Evolutionary conservation across 2,797 vertebrate species (phyloP).

Genomic region (Sebastes iracundus): DNA sequence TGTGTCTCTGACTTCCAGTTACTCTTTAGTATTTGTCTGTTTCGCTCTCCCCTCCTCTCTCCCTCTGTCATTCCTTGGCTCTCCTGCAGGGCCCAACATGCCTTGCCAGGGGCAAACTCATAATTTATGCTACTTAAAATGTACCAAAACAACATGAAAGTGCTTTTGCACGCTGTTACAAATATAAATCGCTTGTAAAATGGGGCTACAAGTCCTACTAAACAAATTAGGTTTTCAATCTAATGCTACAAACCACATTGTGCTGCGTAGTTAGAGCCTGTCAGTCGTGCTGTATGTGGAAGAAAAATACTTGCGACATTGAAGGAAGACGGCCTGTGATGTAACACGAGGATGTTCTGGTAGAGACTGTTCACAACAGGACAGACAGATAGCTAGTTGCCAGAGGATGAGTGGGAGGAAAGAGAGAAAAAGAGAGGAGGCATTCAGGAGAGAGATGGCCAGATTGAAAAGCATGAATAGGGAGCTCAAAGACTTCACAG

Average conservation of each 20-base stretch:
- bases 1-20: background rate
- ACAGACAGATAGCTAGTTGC: slow-evolving; percentile 21
- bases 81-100: slow-evolving; percentile 28
- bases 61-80: slow-evolving; percentile 19
- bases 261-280: background rate
- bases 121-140: slow-evolving; percentile 48
- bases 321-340: slow-evolving; percentile 2
- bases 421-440: slow-evolving; percentile 35
- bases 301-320: slow-evolving; percentile 19
- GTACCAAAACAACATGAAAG: slow-evolving; percentile 46
- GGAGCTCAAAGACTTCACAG: slow-evolving; percentile 29
- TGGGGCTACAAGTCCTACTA: slow-evolving; percentile 11
- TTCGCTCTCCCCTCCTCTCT: background rate
- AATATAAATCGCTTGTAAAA: slow-evolving; percentile 34
- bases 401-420: slow-evolving; percentile 45
- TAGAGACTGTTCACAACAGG: slow-evolving; percentile 13
- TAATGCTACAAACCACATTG: background rate
- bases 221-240: slow-evolving; percentile 28
- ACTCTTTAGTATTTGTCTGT: slow-evolving; percentile 14
- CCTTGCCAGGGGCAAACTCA: slow-evolving; percentile 29
- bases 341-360: slow-evolving; percentile 29
- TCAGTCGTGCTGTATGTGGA: slow-evolving; percentile 1
- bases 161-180: slow-evolving; percentile 26
- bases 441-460: slow-evolving; percentile 23
- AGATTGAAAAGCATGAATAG: slow-evolving; percentile 39